Conservation (phyloP, 2,113 vertebrate species). For the Antennarius striatus region DNA sequence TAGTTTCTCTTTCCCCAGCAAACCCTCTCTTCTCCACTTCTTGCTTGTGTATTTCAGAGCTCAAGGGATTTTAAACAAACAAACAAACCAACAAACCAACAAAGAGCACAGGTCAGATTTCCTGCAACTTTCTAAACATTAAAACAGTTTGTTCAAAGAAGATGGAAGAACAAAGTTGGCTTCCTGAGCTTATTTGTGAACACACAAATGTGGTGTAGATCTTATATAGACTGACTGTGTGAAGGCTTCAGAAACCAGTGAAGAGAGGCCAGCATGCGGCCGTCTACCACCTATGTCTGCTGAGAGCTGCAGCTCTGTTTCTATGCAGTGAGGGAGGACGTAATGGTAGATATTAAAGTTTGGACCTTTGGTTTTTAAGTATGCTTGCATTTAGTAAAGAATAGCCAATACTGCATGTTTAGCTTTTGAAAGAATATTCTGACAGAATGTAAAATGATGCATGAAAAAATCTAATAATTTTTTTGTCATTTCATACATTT, state of each 20-base stretch:
- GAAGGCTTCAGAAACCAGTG: slow-evolving; percentile 23
- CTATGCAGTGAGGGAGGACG: slow-evolving; percentile 5
- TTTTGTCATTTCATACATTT: too few species aligned
- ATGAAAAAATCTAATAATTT: too few species aligned
- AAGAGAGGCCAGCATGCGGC: background rate
- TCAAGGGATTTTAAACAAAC: too few species aligned
- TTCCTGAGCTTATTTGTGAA: too few species aligned
- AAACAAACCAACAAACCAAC: slow-evolving; percentile 16
- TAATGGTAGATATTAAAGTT: slow-evolving; percentile 25
- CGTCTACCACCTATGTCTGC: background rate
- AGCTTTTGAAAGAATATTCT: too few species aligned
- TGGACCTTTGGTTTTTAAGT: background rate
- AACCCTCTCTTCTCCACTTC: too few species aligned
- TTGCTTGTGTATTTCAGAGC: background rate
- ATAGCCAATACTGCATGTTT: too few species aligned
- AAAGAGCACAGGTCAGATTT: background rate
- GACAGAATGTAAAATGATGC: too few species aligned
- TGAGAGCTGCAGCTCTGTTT: slow-evolving; percentile 35
- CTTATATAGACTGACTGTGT: background rate
- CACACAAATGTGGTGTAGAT: too few species aligned
- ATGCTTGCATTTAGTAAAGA: too few species aligned
- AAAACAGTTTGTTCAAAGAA: background rate
- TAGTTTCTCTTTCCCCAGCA: background rate
- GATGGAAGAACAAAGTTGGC: background rate
- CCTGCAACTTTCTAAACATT: background rate